These are phyloP conservation scores for Lissonota sp. DNA, from an alignment of 2,888 invertebrate genomes.

Conservation along the genomic window DNA sequence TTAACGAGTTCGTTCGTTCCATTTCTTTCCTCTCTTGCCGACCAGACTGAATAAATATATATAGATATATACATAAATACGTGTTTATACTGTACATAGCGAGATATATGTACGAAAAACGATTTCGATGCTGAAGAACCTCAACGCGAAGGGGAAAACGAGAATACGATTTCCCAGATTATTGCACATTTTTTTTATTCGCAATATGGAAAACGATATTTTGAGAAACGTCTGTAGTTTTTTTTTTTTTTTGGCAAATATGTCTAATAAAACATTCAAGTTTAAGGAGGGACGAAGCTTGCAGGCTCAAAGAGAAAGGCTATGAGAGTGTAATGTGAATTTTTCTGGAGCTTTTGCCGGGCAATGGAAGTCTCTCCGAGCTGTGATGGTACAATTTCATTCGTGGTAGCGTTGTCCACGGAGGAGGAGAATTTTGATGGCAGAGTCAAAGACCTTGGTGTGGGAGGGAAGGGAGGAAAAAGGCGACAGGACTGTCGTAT, in stretches of 20 bases:
- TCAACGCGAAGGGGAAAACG: conserved; percentile 2
- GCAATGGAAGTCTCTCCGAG: conserved; percentile 57
- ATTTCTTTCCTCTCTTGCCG: conserved; percentile 26
- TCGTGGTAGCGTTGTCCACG: conserved; percentile 36
- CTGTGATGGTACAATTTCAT: conserved; percentile 56
- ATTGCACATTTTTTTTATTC: not conserved
- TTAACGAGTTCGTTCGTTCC: conserved; percentile 57
- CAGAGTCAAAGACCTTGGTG: conserved; percentile 64
- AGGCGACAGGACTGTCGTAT: conserved; percentile 9
- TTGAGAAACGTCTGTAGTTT: not conserved
- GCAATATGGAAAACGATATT: too few species aligned
- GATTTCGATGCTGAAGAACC: conserved; percentile 44
- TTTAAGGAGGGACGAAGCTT: not conserved
- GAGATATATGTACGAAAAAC: conserved; percentile 13
- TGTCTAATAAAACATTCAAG: too few species aligned
- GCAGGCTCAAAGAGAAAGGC: conserved; percentile 17
- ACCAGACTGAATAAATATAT: conserved; percentile 1
- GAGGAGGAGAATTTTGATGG: conserved; percentile 61
- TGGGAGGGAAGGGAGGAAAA: conserved; percentile 8
- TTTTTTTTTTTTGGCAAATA: not conserved
- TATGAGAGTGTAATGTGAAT: conserved; percentile 25
- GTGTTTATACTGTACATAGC: not conserved
- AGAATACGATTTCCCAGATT: conserved; percentile 16
- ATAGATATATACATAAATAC: not conserved
- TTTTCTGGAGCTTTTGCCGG: conserved; percentile 58